Evolutionary conservation across 2,797 vertebrate genomes (phyloP), one percentile per base, ranked within the genome.

Genomic region (Carapus acus): DNA sequence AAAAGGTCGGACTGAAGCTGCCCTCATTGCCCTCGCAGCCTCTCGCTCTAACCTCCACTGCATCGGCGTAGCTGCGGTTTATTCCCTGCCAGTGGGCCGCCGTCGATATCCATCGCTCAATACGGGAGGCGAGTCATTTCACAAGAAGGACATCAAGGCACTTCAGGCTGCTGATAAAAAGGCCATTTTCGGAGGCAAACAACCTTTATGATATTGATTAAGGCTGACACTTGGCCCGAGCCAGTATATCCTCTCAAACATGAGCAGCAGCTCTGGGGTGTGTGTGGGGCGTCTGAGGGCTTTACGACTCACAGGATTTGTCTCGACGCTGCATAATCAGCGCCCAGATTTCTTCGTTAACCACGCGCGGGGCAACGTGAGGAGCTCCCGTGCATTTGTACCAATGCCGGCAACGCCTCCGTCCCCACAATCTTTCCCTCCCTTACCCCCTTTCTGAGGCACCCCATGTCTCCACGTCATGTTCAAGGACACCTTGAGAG

Each of bases 141-240:
- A 54, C 24, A 54, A 34, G 17, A 40, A 40, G 17, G 23, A 46
- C 46, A 57, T 59, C 6, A 51, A 54, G 45, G 29, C 41, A 43
- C 41, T 46, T 60, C 14, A 57, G 50, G 29, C 51, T 15, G 42
- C 33, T 49, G 43, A 68, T 64, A 54, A 70, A 58, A 36, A 31
- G 62, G 34, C 34, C 43, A 52, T 67, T 73, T 54, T 65, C 37
- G 21, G 40, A 39, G 40, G 17, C 44, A 57, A 67, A 54, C 47
- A 59, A 37, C 43, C 9, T 57, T 72, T 45, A 29, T 63, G 49
- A 48, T 69, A 73, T 65, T 62, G 69, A 77, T 77, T 54, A 33
- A 24, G 37, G 7, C 22, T 12, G 19, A 62, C 37, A 40, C 65
- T 63, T 58, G 48, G 22, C 49, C 42, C 37, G 22, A 14, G 62